These are phyloP conservation scores for Drosophila koepferae DNA, from an alignment of 2,888 invertebrate species.

Conservation along the genomic window DNA sequence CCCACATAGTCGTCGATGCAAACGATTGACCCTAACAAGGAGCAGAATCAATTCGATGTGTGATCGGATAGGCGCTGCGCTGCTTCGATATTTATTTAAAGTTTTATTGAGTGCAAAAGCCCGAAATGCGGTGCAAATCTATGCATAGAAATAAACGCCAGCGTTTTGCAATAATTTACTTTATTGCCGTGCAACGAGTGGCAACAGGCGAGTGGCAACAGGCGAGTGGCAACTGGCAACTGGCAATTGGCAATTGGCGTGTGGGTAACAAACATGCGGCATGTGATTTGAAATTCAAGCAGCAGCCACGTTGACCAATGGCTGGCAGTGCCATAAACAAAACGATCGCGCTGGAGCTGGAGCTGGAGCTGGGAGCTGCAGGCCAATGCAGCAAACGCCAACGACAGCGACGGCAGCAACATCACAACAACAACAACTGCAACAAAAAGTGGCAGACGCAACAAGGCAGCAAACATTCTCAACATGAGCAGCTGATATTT, in stretches of 20 bases:
- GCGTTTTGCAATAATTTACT: constrained; percentile 73
- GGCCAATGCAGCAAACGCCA: constrained; percentile 48
- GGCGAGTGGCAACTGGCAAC: constrained; percentile 12
- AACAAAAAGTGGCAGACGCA: constrained; percentile 76
- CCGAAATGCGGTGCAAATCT: constrained; percentile 70
- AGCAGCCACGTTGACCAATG: constrained; percentile 72
- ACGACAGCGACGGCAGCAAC: constrained; percentile 45
- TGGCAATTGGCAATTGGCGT: constrained; percentile 30
- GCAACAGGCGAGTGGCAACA: background rate
- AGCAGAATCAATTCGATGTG: constrained; percentile 24
- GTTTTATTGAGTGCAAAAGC: constrained; percentile 75
- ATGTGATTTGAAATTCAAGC: constrained; percentile 77
- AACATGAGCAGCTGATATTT: constrained; percentile 84
- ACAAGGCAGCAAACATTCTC: constrained; percentile 79
- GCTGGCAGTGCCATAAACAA: constrained; percentile 78
- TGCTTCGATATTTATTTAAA: constrained; percentile 47
- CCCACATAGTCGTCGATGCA: constrained; percentile 10
- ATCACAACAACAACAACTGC: constrained; percentile 41
- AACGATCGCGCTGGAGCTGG: constrained; percentile 41
- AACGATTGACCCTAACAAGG: constrained; percentile 24
- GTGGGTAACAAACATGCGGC: constrained; percentile 58
- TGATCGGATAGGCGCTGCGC: constrained; percentile 39
- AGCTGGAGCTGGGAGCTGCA: constrained; percentile 30
- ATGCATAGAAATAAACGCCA: constrained; percentile 67
- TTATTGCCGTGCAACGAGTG: constrained; percentile 42